Evolutionary conservation across 2,113 vertebrate species (phyloP), one percentile per base, ranked within the genome.

Genomic region (Mirza zaza): DNA sequence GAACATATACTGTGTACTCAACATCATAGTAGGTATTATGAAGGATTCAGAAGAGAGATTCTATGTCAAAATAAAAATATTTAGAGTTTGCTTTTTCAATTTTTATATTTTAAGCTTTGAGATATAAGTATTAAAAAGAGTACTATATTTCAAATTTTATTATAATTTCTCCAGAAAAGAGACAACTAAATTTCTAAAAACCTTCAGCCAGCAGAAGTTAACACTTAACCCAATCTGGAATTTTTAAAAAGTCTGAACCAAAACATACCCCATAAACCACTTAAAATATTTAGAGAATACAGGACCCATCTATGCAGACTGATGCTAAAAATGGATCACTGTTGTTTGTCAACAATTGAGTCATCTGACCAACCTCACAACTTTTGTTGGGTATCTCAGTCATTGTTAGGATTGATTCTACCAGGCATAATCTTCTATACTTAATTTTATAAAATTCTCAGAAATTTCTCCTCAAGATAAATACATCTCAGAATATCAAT

Each of bases 141-240:
- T 5, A 70, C n/a, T 80, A 18, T 84, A n/a, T 90, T 95, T 94
- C 75, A 42, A 17, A 50, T 88, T 84, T 86, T 96, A 81, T 34
- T 94, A 8, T 70, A 52, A 87, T 81, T 75, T 52, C 45, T 90
- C 65, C 17, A 77, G 59, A 93, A 90, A 84, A 90, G 8, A 94
- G 27, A 77, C 17, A 88, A 75, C 45, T 82, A 52, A 90, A 68
- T 88, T 61, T 39, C 11, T 95, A 82, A 82, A 88, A 79, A 82
- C 21, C 2, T 55, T 55, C n/a, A 80, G 2, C 6, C 65, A 86
- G 67, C 4, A 92, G n/a, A 87, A 89, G 2, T 55, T 92, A 83
- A 89, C 2, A 25, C 3, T 91, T 75, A 75, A 79, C 36, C 48
- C 36, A 87, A 63, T 18, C 4, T 32, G 32, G 20, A 90, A 55